These are phyloP conservation scores for Ectemnius cavifrons DNA, from an alignment of 2,888 invertebrate species.

Conservation along the genomic window DNA sequence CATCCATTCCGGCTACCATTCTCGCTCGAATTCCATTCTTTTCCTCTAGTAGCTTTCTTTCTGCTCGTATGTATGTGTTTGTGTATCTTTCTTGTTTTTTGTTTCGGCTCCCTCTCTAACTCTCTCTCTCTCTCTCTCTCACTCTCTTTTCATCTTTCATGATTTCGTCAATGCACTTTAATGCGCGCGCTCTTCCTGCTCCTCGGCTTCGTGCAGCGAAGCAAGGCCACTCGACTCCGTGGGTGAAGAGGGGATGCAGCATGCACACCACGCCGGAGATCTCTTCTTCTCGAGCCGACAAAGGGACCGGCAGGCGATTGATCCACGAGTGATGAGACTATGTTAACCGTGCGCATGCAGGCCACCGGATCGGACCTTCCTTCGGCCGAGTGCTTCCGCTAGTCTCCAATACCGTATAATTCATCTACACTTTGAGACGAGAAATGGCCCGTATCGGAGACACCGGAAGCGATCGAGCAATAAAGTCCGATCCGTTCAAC, in stretches of 20 bases:
- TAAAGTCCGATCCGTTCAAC: background rate
- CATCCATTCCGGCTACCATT: background rate
- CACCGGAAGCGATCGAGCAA: constrained; percentile 18
- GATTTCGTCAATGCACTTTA: background rate
- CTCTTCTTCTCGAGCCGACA: constrained; percentile 6
- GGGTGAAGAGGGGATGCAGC: constrained; percentile 43
- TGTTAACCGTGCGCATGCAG: constrained; percentile 49
- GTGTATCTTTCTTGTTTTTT: too few relatives aligned
- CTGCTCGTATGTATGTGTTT: background rate
- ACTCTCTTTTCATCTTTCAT: background rate
- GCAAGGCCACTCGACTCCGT: too few relatives aligned
- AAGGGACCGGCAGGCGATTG: background rate
- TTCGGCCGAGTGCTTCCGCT: constrained; percentile 4
- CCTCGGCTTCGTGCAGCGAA: too few relatives aligned
- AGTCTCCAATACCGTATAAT: too few relatives aligned
- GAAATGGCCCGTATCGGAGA: background rate
- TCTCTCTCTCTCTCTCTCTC: background rate
- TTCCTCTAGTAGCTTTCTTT: background rate
- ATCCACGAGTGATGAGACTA: background rate
- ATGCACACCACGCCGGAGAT: constrained; percentile 40
- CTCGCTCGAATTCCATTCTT: background rate
- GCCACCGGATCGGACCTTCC: constrained; percentile 33
- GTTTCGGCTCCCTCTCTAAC: background rate
- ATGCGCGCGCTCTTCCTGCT: too few relatives aligned
- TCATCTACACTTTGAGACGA: background rate